Evolutionary conservation across 2,113 vertebrate species (phyloP), one percentile per base, ranked within the genome.

Genomic region (Ranitomeya variabilis): DNA sequence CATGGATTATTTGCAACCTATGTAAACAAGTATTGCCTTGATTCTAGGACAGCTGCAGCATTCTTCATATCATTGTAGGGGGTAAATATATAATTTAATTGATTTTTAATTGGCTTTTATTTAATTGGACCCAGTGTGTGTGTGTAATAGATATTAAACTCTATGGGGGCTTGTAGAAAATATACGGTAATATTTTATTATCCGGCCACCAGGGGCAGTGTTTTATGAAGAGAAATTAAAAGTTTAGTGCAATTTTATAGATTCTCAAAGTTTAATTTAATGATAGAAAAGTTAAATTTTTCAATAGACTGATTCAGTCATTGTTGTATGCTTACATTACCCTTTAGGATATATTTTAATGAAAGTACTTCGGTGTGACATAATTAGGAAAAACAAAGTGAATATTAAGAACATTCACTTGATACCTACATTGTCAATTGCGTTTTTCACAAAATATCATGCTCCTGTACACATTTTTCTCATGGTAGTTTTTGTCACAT

Each of bases 351-450:
- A 79, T 57, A 57, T 79, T 18, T 55, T 15, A 66, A 51, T 0
- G 12, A 66, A 83, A 66, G 66, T 83, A 45, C 14, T 2, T 45
- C 8, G 62, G 26, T 7, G 18, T 18, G 14, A 18, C 66, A 66
- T 66, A 83, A 83, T 66, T 64, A 21, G 31, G 18, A 66, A 66
- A 21, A 66, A 64, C 59, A 64, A 66, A 62, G 51, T 83, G 31
- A 83, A 21, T 83, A 66, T 51, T 51, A 64, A 45, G 23, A 21
- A 71, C n/a, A 1, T 0, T 2, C 74, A 59, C 55, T 52, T 83
- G 79, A 83, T 83, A 37, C 23, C 71, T 79, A 73, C 69, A 86
- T 83, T 15, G 74, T 67, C 85, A 18, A 86, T 11, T 37, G 26
- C 85, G 87, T 83, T 86, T 91, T 85, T 83, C 77, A 55, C 64